Base-by-base conservation (phyloP, 2,113 vertebrate species). In the Malurus melanocephalus region DNA sequence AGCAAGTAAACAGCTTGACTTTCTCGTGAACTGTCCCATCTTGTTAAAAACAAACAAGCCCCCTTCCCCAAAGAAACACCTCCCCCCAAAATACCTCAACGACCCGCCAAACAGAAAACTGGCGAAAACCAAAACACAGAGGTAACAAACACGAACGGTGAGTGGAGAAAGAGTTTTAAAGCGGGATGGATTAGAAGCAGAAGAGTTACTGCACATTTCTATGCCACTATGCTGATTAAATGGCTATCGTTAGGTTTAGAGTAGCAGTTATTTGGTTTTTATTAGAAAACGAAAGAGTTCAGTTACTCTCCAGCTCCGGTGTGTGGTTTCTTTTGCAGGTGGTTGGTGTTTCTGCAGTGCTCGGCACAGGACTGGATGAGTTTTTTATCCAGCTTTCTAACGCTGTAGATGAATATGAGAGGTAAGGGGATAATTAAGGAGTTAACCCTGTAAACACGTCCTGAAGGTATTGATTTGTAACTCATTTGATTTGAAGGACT, bases 261-360 rank as follows among this genome's bases (percentile, higher is more conserved):
- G 16, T 17, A 26, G 11, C 46, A 10, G 40, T 33, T 46, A 30
- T 18, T 46, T 59, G 23, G 12, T 42, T 14, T 62, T 43, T 66
- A 6, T 74, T 87, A 16, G 67, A 57, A 80, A 30, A 27, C n/a
- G 15, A 80, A 30, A 27, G n/a, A 15, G 3, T 14, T 87, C 26
- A 8, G 14, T 65, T 80, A 14, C 43, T 73, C 35, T 66, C 22
- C 40, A 73, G 23, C 53, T 89, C 32, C 80, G 48, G 28, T 52
- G 3, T 60, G 7, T 85, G 59, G 7, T 86, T 76, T 91, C 56
- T 95, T 55, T 95, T 88, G 13, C 93, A 99, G 99, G 99, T 99
- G 82, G 99, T 99, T 32, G 99, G 99, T 28, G 98, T 99, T 51
- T 99, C 99, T 35, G 98, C 99, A 0, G 98, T 99, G 55, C 97